A percentile compares a stretch with the other conserved stretches of the same genome.
Evolutionary conservation across 2,797 vertebrate species (phyloP).

Genomic region (Enteromius argenteus): DNA sequence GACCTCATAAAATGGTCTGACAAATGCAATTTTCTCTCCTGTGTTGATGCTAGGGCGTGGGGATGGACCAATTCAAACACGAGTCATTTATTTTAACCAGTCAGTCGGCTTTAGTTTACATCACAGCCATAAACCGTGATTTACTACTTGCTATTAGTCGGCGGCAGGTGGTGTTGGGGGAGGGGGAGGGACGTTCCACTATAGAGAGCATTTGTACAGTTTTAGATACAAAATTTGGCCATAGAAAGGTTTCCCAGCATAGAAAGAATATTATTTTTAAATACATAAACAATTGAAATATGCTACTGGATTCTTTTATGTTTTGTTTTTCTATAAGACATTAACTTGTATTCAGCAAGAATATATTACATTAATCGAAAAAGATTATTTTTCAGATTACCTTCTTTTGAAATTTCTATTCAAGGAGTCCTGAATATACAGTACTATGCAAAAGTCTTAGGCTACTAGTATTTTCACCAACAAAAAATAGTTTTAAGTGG

Average conservation of each 20-base stretch:
- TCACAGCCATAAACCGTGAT: background rate
- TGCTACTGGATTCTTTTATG: background rate
- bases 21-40: conserved; percentile 9
- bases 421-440: background rate
- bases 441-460: too few species aligned
- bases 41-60: background rate
- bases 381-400: background rate
- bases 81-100: background rate
- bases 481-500: too few species aligned
- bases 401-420: too few species aligned
- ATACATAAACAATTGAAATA: too few species aligned
- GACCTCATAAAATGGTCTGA: conserved; percentile 24
- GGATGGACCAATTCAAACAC: background rate
- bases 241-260: background rate
- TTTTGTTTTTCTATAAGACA: background rate
- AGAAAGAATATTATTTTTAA: background rate
- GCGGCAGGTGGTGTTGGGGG: background rate
- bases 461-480: too few species aligned
- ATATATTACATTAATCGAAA: background rate
- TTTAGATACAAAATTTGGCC: background rate
- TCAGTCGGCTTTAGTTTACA: background rate
- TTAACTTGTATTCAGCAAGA: background rate
- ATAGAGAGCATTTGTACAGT: background rate
- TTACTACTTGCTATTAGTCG: conserved; percentile 2
- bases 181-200: background rate